Evolutionary conservation across 2,888 invertebrate species (phyloP).

Genomic region (Heterodera filipjevi): DNA sequence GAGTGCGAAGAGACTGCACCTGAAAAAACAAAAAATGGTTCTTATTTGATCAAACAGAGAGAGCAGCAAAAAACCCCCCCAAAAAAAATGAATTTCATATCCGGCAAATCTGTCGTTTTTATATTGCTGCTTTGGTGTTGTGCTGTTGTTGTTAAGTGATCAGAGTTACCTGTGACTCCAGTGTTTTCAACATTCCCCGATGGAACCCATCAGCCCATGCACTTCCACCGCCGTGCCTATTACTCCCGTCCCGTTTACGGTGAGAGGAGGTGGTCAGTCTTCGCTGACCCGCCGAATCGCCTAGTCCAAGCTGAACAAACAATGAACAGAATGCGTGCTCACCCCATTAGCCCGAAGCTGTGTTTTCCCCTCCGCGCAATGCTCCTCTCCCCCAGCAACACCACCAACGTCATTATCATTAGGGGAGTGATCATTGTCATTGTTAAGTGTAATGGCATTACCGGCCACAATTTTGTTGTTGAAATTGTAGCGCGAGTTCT

Average conservation of each 20-base stretch:
- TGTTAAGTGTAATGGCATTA: background rate
- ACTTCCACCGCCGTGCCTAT: conserved; percentile 16
- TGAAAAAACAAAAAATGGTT: too few species aligned
- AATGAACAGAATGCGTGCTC: background rate
- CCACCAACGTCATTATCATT: background rate
- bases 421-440: background rate
- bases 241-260: conserved; percentile 4
- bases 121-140: too few species aligned
- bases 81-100: too few species aligned
- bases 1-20: conserved; percentile 57
- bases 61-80: background rate
- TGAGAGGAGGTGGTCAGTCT: background rate
- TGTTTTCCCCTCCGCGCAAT: background rate
- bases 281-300: background rate
- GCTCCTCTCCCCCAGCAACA: background rate
- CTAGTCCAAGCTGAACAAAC: background rate
- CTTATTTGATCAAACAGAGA: too few species aligned
- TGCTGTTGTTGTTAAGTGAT: background rate
- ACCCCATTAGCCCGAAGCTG: background rate
- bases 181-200: conserved; percentile 28
- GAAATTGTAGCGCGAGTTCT: conserved; percentile 1
- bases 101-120: too few species aligned
- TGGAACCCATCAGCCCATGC: conserved; percentile 14
- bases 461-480: background rate
- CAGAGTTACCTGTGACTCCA: conserved; percentile 35